Base-by-base conservation (phyloP, 2,888 invertebrate species). In the Galerucella nymphaeae region DNA sequence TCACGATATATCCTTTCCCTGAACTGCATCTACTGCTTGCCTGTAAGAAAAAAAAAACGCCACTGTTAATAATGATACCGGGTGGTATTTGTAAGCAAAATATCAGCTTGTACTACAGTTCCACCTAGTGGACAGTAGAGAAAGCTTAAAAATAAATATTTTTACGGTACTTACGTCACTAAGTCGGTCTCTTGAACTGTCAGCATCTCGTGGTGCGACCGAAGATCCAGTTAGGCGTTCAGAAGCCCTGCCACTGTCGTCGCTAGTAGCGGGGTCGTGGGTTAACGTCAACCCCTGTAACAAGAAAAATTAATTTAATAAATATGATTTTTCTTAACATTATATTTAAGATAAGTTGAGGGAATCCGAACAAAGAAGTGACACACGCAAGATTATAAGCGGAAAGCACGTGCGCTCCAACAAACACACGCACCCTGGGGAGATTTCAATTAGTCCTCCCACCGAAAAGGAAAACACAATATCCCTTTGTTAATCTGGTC, bases 1-100 rank as follows among this genome's bases (percentile, higher is more conserved):
- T 94, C 91, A 95, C 95, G 94, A 95, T 94, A 94, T 95, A 94
- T 92, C 94, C 94, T 92, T 94, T 94, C 90, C 94, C 94, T 90
- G 94, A 94, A 91, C 94, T 95, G 91, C 94, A 94, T 90, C 94
- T 93, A 91, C 94, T 94, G 91, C 94, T 94, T 89, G 94, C 93
- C 94, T 95, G 90, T 87, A 90, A 90, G n/a, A n/a, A n/a, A n/a
- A 89, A 86, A 88, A 87, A 89, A 66, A 74, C 55, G 10, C 57
- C 1, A 6, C 14, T n/a, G 48, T 16, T 6, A 70, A 30, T 88
- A 77, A 63, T 23, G 20, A 14, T 16, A 62, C 9, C 30, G 30
- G 30, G 30, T 38, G 0, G 30, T 8, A 8, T 5, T 38, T 38
- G 8, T 38, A 38, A 38, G 30, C 30, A 38, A 38, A 38, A 38